A percentile compares a stretch with the other conserved stretches of the same genome.
phyloP scores from a whole-genome alignment of 2,797 vertebrate genomes.

The Brachyalestes nurse region DNA sequence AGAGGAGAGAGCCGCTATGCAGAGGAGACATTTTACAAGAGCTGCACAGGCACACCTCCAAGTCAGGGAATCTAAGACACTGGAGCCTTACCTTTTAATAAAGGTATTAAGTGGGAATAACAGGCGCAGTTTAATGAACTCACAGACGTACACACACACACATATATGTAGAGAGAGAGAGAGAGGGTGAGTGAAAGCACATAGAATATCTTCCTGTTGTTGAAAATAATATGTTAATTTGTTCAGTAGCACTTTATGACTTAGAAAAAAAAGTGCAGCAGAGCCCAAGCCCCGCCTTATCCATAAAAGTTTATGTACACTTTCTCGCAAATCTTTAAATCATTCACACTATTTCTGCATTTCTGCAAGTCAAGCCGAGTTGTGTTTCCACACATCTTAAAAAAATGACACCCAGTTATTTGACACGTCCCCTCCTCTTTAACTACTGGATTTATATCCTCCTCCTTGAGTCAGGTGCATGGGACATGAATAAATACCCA shows the following conservation, averaged over 20 bases:
- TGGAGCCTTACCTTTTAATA: neutral
- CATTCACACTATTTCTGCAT: constrained; percentile 64
- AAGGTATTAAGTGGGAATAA: no score
- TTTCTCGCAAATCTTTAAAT: neutral
- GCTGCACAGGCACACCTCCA: constrained; percentile 37
- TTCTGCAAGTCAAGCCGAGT: constrained; percentile 69
- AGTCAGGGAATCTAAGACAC: neutral
- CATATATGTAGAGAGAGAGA: no score
- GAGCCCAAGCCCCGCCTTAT: constrained; percentile 12
- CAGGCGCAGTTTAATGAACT: no score
- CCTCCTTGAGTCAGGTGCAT: constrained; percentile 68
- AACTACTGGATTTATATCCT: constrained; percentile 74
- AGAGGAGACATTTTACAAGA: constrained; percentile 52
- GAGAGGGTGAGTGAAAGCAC: no score
- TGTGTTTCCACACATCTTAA: constrained; percentile 78
- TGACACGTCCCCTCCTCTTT: constrained; percentile 77
- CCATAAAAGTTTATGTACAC: constrained; percentile 37
- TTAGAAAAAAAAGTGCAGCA: constrained; percentile 2
- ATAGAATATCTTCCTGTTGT: no score
- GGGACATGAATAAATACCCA: constrained; percentile 27
- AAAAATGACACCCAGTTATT: constrained; percentile 78
- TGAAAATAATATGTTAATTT: neutral
- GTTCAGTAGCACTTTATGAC: neutral
- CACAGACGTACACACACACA: no score
- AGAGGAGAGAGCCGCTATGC: constrained; percentile 18